phyloP scores from a whole-genome alignment of 2,797 vertebrate species.

The Prunella strophiata region DNA sequence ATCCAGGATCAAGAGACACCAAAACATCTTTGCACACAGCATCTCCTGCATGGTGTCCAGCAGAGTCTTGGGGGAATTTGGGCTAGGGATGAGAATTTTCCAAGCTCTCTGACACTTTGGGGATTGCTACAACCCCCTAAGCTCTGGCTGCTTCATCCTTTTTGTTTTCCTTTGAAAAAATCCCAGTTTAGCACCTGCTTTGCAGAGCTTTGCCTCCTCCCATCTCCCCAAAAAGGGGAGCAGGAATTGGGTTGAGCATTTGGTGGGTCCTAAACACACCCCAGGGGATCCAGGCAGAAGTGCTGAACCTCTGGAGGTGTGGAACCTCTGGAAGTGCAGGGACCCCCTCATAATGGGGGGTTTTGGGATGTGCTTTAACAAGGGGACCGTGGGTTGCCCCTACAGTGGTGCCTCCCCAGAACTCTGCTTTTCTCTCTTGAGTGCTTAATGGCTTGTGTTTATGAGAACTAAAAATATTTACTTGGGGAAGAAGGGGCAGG shows the following conservation, averaged over 20 bases:
- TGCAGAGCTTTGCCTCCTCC: not conserved
- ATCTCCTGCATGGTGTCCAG: not conserved
- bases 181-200: not conserved
- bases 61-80: not conserved
- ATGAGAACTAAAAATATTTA: conserved; percentile 40
- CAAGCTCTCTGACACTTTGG: not conserved
- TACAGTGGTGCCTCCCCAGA: not conserved
- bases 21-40: not conserved
- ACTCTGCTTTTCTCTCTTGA: not conserved
- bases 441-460: conserved; percentile 44
- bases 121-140: not conserved
- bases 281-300: not conserved
- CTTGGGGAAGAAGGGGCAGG: not conserved
- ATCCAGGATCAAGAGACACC: not conserved
- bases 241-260: accelerated
- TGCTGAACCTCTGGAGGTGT: not conserved
- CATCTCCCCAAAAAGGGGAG: not conserved
- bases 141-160: not conserved
- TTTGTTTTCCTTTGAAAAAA: not conserved
- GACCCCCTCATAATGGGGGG: not conserved
- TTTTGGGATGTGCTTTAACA: not conserved
- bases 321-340: not conserved
- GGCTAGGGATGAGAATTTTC: not conserved
- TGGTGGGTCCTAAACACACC: not conserved
- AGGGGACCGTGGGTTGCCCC: not conserved